Conservation (phyloP, 2,797 vertebrate genomes). For the Sebastes taczanowskii region DNA sequence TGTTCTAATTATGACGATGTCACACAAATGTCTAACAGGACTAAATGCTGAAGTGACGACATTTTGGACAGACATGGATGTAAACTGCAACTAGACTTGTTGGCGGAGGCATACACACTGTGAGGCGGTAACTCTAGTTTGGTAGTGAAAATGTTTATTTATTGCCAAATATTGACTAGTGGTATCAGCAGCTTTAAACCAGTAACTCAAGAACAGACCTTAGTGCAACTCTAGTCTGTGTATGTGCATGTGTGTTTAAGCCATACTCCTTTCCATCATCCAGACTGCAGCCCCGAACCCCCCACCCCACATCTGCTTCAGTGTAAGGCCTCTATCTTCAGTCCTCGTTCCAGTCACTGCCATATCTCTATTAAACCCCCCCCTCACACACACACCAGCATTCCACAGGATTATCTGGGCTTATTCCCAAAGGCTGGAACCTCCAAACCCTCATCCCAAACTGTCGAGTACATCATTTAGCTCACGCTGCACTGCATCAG, state of each 20-base stretch:
- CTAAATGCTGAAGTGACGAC: no score
- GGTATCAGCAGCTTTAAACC: background rate
- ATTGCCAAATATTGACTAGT: background rate
- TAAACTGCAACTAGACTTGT: no score
- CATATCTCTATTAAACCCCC: conserved; percentile 27
- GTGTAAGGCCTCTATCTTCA: conserved; percentile 38
- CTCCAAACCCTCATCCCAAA: conserved; percentile 34
- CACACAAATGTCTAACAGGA: no score
- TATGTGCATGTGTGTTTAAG: background rate
- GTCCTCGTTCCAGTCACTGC: conserved; percentile 34
- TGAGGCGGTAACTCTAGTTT: background rate
- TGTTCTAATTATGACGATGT: background rate
- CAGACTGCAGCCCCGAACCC: background rate
- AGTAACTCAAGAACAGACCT: background rate
- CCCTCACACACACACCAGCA: conserved; percentile 18
- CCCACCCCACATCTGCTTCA: conserved; percentile 15
- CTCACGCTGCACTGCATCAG: conserved; percentile 34
- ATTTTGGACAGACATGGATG: no score
- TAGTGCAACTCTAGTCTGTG: background rate
- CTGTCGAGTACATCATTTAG: conserved; percentile 42
- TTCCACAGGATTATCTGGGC: conserved; percentile 58
- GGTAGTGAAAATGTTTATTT: background rate
- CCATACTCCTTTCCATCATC: conserved; percentile 11
- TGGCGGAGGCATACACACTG: no score
- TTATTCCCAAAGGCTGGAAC: conserved; percentile 56